Evolutionary conservation across 2,113 vertebrate species (phyloP), one percentile per base, ranked within the genome.

Genomic region (Zapus hudsonius): DNA sequence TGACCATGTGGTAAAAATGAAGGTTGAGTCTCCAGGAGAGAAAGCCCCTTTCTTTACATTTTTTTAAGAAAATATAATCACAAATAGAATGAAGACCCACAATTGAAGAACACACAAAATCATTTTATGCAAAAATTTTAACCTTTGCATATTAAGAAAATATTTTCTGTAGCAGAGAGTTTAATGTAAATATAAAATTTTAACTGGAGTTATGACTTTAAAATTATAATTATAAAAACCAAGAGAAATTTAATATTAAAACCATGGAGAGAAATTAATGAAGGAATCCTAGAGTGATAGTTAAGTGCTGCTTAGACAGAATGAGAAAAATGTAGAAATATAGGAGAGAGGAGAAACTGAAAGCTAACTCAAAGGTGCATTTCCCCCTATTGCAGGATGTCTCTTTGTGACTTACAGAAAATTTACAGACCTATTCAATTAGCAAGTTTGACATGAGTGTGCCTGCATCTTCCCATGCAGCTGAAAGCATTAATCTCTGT

Each of bases 391-490:
- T 87, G 10, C 67, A 95, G 69, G 40, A 84, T 82, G 61, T 75
- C 84, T 86, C 16, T 67, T 38, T 67, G 74, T 94, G 93, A 94
- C 19, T 78, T 27, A 63, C 0, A 17, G 81, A 75, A 40, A 96
- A 97, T 64, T 82, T 94, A 95, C 91, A 83, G 80, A 93, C 95
- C 87, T 96, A 90, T 92, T 96, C 44, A 96, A 78, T 93, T 96
- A 97, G 40, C 87, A 90, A 90, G 75, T 95, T 93, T 92, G 79
- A 25, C 66, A 36, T 20, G 72, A 11, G 25, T 90, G 33, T 90
- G 52, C 38, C 36, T 84, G 61, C 86, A 94, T 92, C 63, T 61
- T 66, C 22, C 80, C 89, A 52, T 19, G 19, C 4, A 31, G 89
- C 75, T 95, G 64, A 96, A 96, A 64, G 66, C 85, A 87, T 91